A percentile compares a stretch with the other conserved stretches of the same genome.
Evolutionary conservation across 2,113 vertebrate genomes (phyloP).

Genomic region (Microtus richardsoni): DNA sequence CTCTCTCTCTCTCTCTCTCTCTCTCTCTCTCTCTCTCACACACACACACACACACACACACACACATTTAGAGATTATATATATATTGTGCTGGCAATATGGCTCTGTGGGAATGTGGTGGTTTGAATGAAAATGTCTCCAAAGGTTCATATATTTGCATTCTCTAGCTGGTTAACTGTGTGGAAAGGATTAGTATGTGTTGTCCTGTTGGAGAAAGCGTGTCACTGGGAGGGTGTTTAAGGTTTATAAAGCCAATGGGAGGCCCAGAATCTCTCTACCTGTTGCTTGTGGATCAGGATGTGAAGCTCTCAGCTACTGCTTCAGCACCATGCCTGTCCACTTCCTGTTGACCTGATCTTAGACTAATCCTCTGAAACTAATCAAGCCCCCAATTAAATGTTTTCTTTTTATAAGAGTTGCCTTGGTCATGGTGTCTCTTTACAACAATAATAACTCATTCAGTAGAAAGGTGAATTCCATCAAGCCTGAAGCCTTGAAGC

Average conservation of each 20-base stretch:
- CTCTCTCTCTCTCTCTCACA: too few species aligned
- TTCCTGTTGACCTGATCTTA: neutral
- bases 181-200: neutral
- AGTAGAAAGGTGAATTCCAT: neutral
- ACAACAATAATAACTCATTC: neutral
- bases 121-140: neutral
- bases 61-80: neutral
- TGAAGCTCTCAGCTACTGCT: neutral
- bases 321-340: neutral
- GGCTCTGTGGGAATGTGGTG: neutral
- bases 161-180: neutral
- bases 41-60: neutral
- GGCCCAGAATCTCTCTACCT: neutral
- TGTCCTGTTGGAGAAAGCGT: neutral
- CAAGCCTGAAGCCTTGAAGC: neutral
- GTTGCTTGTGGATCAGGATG: neutral
- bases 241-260: neutral
- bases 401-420: neutral
- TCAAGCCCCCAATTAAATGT: neutral
- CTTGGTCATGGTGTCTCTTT: neutral
- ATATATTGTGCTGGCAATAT: neutral
- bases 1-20: too few species aligned
- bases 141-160: neutral
- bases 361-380: neutral
- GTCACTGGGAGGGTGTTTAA: neutral